A percentile compares a stretch with the other conserved stretches of the same genome.
Evolutionary conservation across 1,140 invertebrate genomes (phyloP).

Genomic region (Bombus ignitus): DNA sequence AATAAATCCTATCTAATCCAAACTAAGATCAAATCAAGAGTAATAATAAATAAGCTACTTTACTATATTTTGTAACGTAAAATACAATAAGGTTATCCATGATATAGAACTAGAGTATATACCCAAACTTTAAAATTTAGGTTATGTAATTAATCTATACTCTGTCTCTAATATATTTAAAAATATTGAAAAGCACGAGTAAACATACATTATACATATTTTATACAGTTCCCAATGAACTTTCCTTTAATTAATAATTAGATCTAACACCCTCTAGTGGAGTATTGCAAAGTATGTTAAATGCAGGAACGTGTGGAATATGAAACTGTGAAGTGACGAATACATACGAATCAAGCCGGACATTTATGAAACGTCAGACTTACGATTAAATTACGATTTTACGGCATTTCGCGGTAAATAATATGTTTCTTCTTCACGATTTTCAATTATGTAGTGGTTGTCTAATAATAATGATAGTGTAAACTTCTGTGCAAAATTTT

Average conservation of each 20-base stretch:
- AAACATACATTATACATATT: neutral
- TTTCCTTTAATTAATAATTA: constrained; percentile 10
- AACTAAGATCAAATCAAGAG: neutral
- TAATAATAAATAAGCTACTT: constrained; percentile 4
- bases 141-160: neutral
- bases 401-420: constrained; percentile 36
- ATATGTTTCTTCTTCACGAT: neutral
- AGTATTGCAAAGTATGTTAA: constrained; percentile 32
- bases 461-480: neutral
- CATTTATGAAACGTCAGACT: constrained; percentile 50
- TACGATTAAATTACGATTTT: constrained; percentile 38
- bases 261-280: constrained; percentile 56
- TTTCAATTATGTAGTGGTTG: neutral
- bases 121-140: neutral
- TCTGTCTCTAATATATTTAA: neutral
- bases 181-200: constrained; percentile 10
- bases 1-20: constrained; percentile 6
- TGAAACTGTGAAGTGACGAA: constrained; percentile 22
- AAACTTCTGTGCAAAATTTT: constrained; percentile 5
- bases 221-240: neutral
- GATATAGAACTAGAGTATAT: neutral
- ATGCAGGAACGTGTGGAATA: constrained; percentile 53
- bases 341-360: constrained; percentile 51
- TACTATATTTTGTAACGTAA: neutral
- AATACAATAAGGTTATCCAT: neutral